Base-by-base conservation (phyloP, 2,113 vertebrate species). In the Alligator sinensis region DNA sequence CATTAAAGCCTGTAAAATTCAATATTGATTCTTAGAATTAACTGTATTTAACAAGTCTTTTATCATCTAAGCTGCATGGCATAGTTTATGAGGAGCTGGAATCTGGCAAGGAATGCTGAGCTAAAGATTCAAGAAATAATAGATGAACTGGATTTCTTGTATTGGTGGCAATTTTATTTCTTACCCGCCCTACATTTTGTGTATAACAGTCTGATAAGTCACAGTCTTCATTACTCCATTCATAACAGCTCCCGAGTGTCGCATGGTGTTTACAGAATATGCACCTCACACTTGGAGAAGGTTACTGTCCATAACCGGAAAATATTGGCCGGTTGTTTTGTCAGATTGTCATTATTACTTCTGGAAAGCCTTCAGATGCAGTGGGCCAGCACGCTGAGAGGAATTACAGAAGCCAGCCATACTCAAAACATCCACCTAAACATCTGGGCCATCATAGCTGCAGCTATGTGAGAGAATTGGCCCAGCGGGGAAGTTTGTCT, bases 31-130 rank as follows among this genome's bases (percentile, higher is more conserved):
- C 61, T 64, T 68, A 55, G 82, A 82, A 86, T 84, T 66, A 89
- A 93, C 28, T 75, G 76, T 83, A 55, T 92, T 91, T 85, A 89
- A 82, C 25, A 76, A 78, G 24, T 80, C 59, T 64, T 92, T 90
- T 64, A 63, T 83, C 27, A 6, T 38, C n/a, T 18, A 13, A 28
- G 63, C 25, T 70, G 11, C 25, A 4, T 55, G n/a, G 13, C 19
- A 57, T 12, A 75, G 63, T 19, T 34, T 54, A 5, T 74, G 75
- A 77, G 11, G 8, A 58, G 19, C 6, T 77, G 30, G 68, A 81
- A 68, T 4, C 13, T 79, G 17, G 77, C 7, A 75, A 85, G 54
- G 77, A 78, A 34, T 78, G 34, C 57, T 85, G 28, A 75, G 55
- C 7, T 58, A 63, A 17, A 76, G 14, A 24, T 86, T 4, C 57